Percentiles rank a stretch among this genome's conserved stretches.
Conservation (phyloP, 2,113 vertebrate genomes). For the Colius striatus region DNA sequence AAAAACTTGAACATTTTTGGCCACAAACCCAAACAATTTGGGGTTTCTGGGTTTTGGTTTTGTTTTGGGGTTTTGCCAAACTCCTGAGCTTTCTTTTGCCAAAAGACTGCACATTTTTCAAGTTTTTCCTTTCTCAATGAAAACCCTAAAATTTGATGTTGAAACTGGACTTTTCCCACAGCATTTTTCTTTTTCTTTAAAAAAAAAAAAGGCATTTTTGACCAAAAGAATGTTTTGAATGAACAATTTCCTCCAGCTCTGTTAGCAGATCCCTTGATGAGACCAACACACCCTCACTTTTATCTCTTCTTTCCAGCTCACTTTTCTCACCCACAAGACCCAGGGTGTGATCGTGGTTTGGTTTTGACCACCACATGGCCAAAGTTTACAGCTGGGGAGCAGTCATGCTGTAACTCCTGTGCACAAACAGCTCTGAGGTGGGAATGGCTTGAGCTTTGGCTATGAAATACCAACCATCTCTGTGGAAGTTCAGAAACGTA, state of each 20-base stretch:
- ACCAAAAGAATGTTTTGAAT: background rate
- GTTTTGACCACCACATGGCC: background rate
- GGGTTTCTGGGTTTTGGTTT: slow-evolving; percentile 65
- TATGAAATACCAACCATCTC: background rate
- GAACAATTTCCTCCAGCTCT: background rate
- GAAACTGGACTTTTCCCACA: slow-evolving; percentile 59
- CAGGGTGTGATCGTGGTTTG: background rate
- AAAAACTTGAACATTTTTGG: slow-evolving; percentile 54
- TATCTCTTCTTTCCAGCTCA: background rate
- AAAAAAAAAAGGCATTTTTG: background rate
- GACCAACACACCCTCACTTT: background rate
- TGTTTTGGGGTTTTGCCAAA: slow-evolving; percentile 20
- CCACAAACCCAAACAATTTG: slow-evolving; percentile 49
- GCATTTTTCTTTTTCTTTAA: background rate
- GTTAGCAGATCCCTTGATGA: background rate
- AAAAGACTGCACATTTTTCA: slow-evolving; percentile 56
- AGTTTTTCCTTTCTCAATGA: slow-evolving; percentile 62
- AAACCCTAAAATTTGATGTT: slow-evolving; percentile 50
- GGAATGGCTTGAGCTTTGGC: background rate
- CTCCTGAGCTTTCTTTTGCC: slow-evolving; percentile 32
- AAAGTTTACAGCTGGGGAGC: background rate
- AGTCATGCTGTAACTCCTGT: rapidly evolving
- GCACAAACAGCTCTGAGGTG: background rate
- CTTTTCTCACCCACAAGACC: background rate
- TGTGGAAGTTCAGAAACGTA: background rate